Base-by-base conservation (phyloP, 2,888 invertebrate genomes). In the Willowsia nigromaculata region DNA sequence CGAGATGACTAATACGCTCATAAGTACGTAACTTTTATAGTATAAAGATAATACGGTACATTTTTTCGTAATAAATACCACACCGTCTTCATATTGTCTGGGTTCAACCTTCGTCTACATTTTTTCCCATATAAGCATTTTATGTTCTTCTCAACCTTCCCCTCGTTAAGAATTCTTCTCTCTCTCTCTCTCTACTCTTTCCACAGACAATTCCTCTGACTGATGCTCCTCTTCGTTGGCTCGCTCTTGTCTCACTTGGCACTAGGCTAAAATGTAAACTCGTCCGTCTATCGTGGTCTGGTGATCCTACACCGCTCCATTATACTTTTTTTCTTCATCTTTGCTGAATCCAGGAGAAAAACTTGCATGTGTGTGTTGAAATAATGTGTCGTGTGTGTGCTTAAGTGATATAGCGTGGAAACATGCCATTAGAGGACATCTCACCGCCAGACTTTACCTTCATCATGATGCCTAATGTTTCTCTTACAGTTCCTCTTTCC, bases 161-260 rank as follows among this genome's bases (percentile, higher is more conserved):
- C 33, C 30, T 50, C 33, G 13, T 59, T 56, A 40, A n/a, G 37
- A 53, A 33, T 56, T 59, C 43, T 37, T 68, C 43, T 62, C 62
- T 3, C 62, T 62, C 27, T n/a, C n/a, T 50, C 68, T 33, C 47
- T 22, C 13, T 27, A 74, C 43, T 37, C 68, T 13, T 27, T 18
- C 18, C 53, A 59, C 59, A 59, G 33, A 33, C 40, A 68, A 27
- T 18, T 68, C 68, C 11, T 65, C 7, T 25, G 30, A 30, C 27
- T 30, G 33, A 30, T 7, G 40, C 40, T 68, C 22, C 40, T 59
- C 40, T 59, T 43, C 25, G 59, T 83, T 59, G 59, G 85, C 76
- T 85, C 76, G 76, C 22, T n/a, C 85, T 85, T 85, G 76, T 85
- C 85, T 59, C 50, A 85, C 59, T 85, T 85, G 76, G 85, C 85